Percentiles rank a stretch among this genome's conserved stretches.
phyloP scores from a whole-genome alignment of 2,113 vertebrate genomes.

The Pogona vitticeps region DNA sequence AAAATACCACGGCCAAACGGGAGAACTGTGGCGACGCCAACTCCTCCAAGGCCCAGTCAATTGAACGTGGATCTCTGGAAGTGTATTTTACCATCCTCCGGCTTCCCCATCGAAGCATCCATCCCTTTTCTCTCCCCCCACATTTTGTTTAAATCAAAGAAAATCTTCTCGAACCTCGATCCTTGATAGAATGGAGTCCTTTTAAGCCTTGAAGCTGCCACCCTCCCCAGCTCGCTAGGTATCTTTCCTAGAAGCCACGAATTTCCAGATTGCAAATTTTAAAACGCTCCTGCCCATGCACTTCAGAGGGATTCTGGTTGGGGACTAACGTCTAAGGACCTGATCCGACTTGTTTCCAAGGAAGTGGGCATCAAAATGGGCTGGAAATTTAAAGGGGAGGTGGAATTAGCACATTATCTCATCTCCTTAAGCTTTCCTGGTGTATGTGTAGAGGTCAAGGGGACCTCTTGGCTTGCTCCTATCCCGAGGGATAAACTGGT shows the following conservation, averaged over 20 bases:
- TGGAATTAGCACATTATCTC: background rate
- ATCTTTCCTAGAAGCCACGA: background rate
- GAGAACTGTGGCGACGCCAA: too few relatives aligned
- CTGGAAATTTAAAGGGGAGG: background rate
- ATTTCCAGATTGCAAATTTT: background rate
- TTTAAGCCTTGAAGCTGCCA: background rate
- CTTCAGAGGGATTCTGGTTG: background rate
- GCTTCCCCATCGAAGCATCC: too few relatives aligned
- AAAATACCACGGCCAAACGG: constrained; percentile 60
- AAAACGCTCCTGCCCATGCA: background rate
- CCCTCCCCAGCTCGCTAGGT: too few relatives aligned
- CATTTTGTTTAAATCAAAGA: constrained; percentile 2
- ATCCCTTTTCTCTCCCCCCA: background rate
- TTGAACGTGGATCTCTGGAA: background rate
- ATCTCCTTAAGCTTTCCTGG: background rate
- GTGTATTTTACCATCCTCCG: background rate
- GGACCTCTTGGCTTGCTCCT: background rate
- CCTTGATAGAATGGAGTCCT: constrained; percentile 13
- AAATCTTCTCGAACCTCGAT: constrained; percentile 21
- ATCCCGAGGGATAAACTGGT: constrained; percentile 16
- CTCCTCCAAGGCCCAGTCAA: too few relatives aligned
- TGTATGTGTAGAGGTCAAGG: background rate
- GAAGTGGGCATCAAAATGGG: background rate
- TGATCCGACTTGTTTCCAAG: background rate
- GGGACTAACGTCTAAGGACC: too few relatives aligned